phyloP scores from a whole-genome alignment of 2,888 invertebrate genomes.

The Sarcophaga rosellei region DNA sequence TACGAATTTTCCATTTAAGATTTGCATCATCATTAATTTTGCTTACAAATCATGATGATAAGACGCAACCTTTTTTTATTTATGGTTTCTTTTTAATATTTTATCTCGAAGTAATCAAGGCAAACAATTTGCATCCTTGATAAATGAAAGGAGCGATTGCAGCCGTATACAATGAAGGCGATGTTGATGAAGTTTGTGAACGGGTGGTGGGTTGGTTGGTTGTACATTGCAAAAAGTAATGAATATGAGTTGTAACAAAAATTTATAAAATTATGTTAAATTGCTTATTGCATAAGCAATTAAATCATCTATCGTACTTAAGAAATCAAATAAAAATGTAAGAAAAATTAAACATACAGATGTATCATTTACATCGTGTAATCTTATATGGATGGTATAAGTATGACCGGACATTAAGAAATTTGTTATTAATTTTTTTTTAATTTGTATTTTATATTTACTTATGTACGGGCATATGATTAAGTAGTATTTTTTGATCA shows the following conservation, averaged over 20 bases:
- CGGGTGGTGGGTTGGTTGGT: constrained; percentile 6
- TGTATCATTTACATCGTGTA: no score
- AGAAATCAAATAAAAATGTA: neutral
- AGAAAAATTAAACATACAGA: neutral
- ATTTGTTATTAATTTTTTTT: no score
- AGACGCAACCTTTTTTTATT: constrained; percentile 48
- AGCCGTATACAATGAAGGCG: constrained; percentile 6
- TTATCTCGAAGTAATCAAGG: constrained; percentile 21
- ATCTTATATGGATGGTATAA: no score
- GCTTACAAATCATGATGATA: constrained; percentile 60
- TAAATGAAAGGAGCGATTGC: constrained; percentile 1
- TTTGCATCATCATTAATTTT: constrained; percentile 64
- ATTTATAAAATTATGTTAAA: constrained; percentile 50
- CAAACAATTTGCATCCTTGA: constrained; percentile 33
- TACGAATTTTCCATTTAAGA: constrained; percentile 60
- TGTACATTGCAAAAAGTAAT: constrained; percentile 27
- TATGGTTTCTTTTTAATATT: constrained; percentile 5
- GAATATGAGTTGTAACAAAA: constrained; percentile 52
- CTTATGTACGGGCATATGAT: no score
- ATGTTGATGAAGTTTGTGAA: constrained; percentile 7
- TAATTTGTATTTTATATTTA: no score
- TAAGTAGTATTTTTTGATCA: no score
- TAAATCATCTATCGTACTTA: constrained; percentile 42
- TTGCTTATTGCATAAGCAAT: constrained; percentile 63
- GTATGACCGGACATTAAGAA: neutral